Base-by-base conservation (phyloP, 2,888 invertebrate species). In the Habrosyne pyritoides region DNA sequence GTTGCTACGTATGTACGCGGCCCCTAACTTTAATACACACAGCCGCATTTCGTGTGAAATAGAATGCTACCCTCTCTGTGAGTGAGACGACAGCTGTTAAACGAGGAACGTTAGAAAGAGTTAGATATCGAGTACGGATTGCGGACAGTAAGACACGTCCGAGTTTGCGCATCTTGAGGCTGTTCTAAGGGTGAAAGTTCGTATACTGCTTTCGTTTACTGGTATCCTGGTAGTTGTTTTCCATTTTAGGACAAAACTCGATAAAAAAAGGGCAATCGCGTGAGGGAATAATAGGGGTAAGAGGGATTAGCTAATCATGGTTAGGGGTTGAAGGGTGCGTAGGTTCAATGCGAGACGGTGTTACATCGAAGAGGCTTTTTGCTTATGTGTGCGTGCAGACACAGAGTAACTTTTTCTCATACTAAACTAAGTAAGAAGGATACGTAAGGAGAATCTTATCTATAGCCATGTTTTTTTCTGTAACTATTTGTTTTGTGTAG, bases 231-330 rank as follows among this genome's bases (percentile, higher is more conserved):
- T 92, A 89, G 74, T 84, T 90, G 92, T 91, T 92, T 92, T 91
- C 91, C 92, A 92, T 91, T 92, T 92, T 92, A 91, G 92, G 92
- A 91, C 92, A 91, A 92, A 92, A 92, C 89, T 90, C 80, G 80
- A 87, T 89, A 91, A 92, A 92, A 24, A 91, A 92, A 91, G 91
- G 92, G 91, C 91, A 77, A 63, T 74, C 68, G 64, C 74, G 77
- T 71, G 75, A 71, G 70, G 75, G 73, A 66, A 64, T 59, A 26
- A 56, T 52, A 26, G 60, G 55, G 60, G 67, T 59, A 60, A 53
- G 70, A 72, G 79, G 77, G 76, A 74, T 71, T 72, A 66, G 63
- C 72, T 81, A 77, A 83, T 82, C 71, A 64, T 48, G 64, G 62
- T 64, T 64, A 69, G 75, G 71, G 76, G 74, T 77, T 70, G 73